Conservation (phyloP, 2,113 vertebrate genomes). For the Siniperca chuatsi region DNA sequence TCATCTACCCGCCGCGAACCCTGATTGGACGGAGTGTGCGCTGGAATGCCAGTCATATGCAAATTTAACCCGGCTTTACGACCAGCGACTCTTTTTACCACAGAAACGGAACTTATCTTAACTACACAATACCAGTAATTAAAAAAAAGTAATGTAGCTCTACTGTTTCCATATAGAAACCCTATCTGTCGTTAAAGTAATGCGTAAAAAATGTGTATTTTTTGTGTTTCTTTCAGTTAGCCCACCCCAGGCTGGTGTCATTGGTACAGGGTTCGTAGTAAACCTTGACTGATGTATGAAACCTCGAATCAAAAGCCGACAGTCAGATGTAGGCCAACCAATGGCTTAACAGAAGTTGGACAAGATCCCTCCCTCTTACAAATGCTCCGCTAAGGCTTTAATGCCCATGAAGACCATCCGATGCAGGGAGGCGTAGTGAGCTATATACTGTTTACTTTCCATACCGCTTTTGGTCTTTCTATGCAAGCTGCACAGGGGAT, state of each 20-base stretch:
- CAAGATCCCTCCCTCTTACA: constrained; percentile 62
- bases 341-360: constrained; percentile 68
- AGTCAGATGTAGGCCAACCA: constrained; percentile 80
- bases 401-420: constrained; percentile 63
- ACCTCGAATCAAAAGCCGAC: constrained; percentile 60
- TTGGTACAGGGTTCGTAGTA: constrained; percentile 74
- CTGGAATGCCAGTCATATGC: constrained; percentile 90
- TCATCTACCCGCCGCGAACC: constrained; percentile 59
- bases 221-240: constrained; percentile 41
- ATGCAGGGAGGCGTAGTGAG: constrained; percentile 71
- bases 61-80: constrained; percentile 70
- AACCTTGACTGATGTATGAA: constrained; percentile 57
- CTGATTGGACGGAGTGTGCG: constrained; percentile 79
- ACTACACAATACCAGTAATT: not conserved
- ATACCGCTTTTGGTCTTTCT: constrained; percentile 31
- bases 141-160: not conserved
- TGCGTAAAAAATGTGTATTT: constrained; percentile 16
- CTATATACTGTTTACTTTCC: constrained; percentile 44
- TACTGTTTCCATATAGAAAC: constrained; percentile 1
- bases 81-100: not conserved
- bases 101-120: constrained; percentile 8
- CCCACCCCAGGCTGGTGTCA: constrained; percentile 48
- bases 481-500: constrained; percentile 14
- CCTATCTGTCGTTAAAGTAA: not conserved
- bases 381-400: constrained; percentile 43